Base-by-base conservation (phyloP, 2,113 vertebrate genomes). In the Fulmarus glacialis region DNA sequence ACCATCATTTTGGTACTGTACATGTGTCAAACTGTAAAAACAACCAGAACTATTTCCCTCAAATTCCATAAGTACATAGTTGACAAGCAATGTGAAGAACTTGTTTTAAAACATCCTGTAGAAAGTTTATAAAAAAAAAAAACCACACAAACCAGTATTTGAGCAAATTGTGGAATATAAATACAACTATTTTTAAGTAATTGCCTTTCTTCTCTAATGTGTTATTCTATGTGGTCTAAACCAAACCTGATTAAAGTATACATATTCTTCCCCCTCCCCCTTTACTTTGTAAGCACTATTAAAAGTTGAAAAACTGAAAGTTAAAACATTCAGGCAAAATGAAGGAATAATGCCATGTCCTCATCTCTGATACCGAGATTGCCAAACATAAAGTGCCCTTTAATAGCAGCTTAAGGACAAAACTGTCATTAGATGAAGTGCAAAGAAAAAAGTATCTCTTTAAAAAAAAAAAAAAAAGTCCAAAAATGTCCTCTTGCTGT, bases 151-250 rank as follows among this genome's bases (percentile, higher is more conserved):
- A 88, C 97, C 98, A 98, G 96, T 98, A 98, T 98, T 98, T 98
- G 98, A 98, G 95, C 98, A 98, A 98, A 98, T 97, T 98, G 97
- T 98, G 98, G 97, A 98, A 98, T 98, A 98, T 98, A 98, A 98
- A 98, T 98, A 98, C 98, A 98, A 96, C 97, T 98, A 98, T 98
- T 98, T 98, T 98, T 98, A 98, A 98, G 97, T 98, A 98, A 97
- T 93, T 98, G 93, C 87, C 92, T 97, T 98, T 98, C 95, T 96
- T 98, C 97, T 98, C 97, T 98, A 98, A 98, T 95, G 97, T 97
- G 98, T 98, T 98, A 95, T 96, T 98, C 97, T 98, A 42, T 98
- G 98, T 98, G 97, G 96, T 98, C 96, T 97, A 91, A 96, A 93
- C 70, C 71, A 96, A 97, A 90, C 82, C 58, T 95, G 71, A 98